Evolutionary conservation across 2,797 vertebrate species (phyloP), one percentile per base, ranked within the genome.

Genomic region (Eulemur rubriventer): DNA sequence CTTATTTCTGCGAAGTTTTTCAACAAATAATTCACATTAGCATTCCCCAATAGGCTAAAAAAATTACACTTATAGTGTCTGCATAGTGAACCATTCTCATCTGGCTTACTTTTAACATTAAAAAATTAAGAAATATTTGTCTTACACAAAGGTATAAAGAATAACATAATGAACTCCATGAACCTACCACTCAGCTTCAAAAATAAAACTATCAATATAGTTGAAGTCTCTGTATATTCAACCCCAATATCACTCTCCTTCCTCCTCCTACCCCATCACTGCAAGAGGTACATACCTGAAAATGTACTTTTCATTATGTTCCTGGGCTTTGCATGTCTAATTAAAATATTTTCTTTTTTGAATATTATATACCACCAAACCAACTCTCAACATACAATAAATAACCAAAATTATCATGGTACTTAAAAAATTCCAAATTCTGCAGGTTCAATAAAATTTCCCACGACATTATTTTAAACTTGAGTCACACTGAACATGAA

Each of bases 81-180:
- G 17, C 46, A 86, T 57, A 81, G 20, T 81, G 61, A 78, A 78
- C 13, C 94, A 91, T 59, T 89, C 46, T 82, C 33, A 67, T 61
- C 17, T 8, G 52, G 18, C 78, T 65, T 94, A 52, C 4, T 57
- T 52, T 81, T 33, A 86, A 65, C 6, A 73, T 91, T 81, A 75
- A 85, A 82, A 80, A 59, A 86, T 12, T 80, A 70, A 41, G 35
- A 89, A 96, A 73, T 82, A 92, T 79, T 52, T 92, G 2, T 78
- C 84, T 92, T 70, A 63, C 10, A 81, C 46, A 95, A 95, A 95
- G 35, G 52, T 72, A 79, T 78, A 69, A 89, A 94, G 43, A 95
- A 87, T 57, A 91, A 78, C 28, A 92, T n/a, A 70, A 89, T 7
- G 26, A 52, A 76, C n/a, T 75, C 11, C 65, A 89, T 43, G 11